phyloP scores from a whole-genome alignment of 2,888 invertebrate genomes.

The Hyppa rectilinea region DNA sequence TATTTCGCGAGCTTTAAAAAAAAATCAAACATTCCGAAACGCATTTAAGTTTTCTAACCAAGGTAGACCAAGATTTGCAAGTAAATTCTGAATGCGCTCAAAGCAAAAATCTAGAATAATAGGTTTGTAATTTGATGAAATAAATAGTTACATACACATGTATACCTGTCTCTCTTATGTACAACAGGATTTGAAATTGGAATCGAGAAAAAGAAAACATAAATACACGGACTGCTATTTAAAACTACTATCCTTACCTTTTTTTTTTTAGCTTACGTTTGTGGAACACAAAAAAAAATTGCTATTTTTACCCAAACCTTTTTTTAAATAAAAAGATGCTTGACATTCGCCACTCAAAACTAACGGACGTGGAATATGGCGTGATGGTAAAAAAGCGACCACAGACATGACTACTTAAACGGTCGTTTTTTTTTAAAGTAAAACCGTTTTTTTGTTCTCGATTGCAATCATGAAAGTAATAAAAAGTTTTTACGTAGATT shows the following conservation, averaged over 20 bases:
- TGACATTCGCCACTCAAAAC: background rate
- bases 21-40: slow-evolving; percentile 16
- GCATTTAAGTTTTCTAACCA: slow-evolving; percentile 1
- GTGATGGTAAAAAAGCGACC: slow-evolving; percentile 17
- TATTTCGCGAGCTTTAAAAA: background rate
- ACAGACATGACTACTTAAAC: background rate
- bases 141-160: slow-evolving; percentile 53
- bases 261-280: background rate
- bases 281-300: background rate
- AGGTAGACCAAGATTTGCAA: background rate
- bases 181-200: slow-evolving; percentile 30
- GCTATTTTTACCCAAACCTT: background rate
- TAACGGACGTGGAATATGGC: slow-evolving; percentile 5
- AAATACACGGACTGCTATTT: too few species aligned
- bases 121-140: slow-evolving; percentile 51
- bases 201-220: slow-evolving; percentile 37
- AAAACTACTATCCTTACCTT: background rate
- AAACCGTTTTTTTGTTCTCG: slow-evolving; percentile 43
- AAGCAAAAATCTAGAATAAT: slow-evolving; percentile 42
- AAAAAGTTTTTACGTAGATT: slow-evolving; percentile 31
- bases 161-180: slow-evolving; percentile 46
- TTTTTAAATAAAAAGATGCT: slow-evolving; percentile 7
- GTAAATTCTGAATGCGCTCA: slow-evolving; percentile 42
- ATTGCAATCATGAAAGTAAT: slow-evolving; percentile 31
- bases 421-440: background rate